Percentiles rank a stretch among this genome's conserved stretches.
These are phyloP conservation scores for Nicator chloris DNA, from an alignment of 2,113 vertebrate species.

Conservation along the genomic window DNA sequence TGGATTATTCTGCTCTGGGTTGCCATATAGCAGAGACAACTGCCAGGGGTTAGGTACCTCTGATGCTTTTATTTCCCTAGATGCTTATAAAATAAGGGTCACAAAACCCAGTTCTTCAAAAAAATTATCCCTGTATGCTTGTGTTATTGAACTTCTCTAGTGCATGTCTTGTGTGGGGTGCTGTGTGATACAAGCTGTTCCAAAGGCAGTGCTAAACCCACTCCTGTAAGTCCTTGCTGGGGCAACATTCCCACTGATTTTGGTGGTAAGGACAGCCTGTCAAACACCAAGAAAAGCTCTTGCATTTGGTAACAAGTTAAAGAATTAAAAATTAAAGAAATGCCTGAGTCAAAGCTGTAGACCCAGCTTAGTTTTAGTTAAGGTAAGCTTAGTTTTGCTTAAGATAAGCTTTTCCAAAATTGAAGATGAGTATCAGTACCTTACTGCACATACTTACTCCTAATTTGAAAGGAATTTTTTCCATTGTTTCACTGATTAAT, in stretches of 20 bases:
- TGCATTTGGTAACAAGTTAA: neutral
- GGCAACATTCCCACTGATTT: neutral
- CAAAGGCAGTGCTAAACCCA: neutral
- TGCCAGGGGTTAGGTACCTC: neutral
- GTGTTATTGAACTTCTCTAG: neutral
- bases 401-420: neutral
- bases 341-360: neutral
- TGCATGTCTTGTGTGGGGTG: neutral
- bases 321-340: neutral
- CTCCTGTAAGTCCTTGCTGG: neutral
- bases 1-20: neutral
- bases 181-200: neutral
- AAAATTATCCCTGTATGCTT: neutral
- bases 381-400: neutral
- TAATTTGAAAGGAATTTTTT: neutral
- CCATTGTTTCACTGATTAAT: neutral
- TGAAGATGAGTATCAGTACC: neutral
- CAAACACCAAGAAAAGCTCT: neutral
- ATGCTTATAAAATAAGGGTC: neutral
- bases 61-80: neutral
- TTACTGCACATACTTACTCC: neutral
- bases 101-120: neutral
- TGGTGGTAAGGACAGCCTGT: neutral
- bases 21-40: neutral
- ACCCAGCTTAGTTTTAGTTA: neutral